A percentile compares a stretch with the other conserved stretches of the same genome.
Conservation (phyloP, 2,888 invertebrate species). For the Perizoma affinitatum region DNA sequence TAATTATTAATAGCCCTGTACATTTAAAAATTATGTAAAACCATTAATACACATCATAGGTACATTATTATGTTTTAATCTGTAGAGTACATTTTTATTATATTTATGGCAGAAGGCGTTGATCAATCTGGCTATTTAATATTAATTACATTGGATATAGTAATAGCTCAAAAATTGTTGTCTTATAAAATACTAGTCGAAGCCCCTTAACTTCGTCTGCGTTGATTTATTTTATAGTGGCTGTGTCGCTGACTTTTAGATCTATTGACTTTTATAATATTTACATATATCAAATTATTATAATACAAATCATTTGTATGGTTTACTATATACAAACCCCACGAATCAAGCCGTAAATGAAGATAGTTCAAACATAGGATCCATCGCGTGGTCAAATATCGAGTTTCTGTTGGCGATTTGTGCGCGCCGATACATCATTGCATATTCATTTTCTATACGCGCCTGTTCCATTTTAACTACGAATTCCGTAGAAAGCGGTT, state of each 20-base stretch:
- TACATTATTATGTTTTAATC: not conserved
- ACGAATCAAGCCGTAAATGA: conserved; percentile 38
- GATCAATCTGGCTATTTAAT: conserved; percentile 1
- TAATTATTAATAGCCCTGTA: not conserved
- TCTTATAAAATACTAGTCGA: no score
- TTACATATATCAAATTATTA: no score
- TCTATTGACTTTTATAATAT: no score
- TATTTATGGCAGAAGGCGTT: not conserved
- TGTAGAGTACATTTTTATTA: not conserved
- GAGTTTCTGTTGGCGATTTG: conserved; percentile 31
- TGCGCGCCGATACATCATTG: conserved; percentile 58
- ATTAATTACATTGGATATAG: not conserved
- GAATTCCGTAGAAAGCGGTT: conserved; percentile 64
- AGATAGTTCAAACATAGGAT: conserved; percentile 33
- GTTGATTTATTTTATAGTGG: no score
- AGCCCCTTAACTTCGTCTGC: no score
- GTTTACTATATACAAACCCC: not conserved
- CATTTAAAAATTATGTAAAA: not conserved
- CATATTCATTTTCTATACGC: conserved; percentile 75
- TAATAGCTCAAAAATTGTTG: no score
- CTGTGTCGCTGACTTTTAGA: no score
- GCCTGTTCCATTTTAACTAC: conserved; percentile 60
- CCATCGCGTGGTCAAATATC: conserved; percentile 1
- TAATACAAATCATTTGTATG: no score
- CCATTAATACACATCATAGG: not conserved